A percentile compares a stretch with the other conserved stretches of the same genome.
Conservation (phyloP, 2,113 vertebrate genomes). For the Agapornis roseicollis region DNA sequence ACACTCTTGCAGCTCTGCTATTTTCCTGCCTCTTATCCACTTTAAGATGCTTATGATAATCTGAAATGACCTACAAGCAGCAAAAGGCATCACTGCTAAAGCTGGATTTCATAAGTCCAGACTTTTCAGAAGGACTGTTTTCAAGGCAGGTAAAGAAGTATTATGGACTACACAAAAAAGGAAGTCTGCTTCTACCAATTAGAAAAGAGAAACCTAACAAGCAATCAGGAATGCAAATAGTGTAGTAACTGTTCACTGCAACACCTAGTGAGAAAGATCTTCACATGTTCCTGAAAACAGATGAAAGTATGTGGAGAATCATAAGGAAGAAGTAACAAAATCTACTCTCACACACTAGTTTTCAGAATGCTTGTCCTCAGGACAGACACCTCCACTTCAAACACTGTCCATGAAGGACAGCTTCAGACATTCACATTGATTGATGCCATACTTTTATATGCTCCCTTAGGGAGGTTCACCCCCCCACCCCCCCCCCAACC, state of each 20-base stretch:
- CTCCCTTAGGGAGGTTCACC: background rate
- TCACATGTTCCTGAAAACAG: background rate
- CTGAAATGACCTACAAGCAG: background rate
- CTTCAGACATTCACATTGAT: background rate
- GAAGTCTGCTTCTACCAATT: background rate
- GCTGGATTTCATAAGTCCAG: background rate
- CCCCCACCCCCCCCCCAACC: background rate
- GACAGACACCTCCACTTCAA: background rate
- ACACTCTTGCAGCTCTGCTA: background rate
- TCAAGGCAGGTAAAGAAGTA: background rate
- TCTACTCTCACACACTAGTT: background rate
- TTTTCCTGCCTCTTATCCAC: background rate
- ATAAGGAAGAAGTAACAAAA: background rate
- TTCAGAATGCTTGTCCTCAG: background rate
- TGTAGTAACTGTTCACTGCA: background rate
- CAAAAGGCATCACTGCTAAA: background rate
- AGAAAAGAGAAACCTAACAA: background rate
- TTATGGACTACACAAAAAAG: background rate
- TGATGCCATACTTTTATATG: background rate
- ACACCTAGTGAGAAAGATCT: background rate
- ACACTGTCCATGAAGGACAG: background rate
- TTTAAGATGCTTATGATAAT: background rate
- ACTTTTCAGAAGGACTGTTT: background rate
- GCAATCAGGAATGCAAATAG: conserved; percentile 27
- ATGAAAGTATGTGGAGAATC: background rate